Base-by-base conservation (phyloP, 1,140 invertebrate species). In the Pseudoatta argentina region DNA sequence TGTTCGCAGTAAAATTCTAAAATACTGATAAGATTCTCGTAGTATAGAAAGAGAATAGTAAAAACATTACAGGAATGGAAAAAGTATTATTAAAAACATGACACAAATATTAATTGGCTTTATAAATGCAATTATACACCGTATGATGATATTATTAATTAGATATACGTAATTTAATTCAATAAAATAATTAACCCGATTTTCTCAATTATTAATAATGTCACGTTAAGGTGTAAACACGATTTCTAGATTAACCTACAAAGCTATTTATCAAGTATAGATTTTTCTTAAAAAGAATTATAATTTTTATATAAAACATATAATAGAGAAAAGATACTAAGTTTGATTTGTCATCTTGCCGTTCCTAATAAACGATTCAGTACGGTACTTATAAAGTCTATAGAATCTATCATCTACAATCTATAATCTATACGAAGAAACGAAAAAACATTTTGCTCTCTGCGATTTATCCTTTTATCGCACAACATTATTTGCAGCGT, bases 401-500 rank as follows among this genome's bases (percentile, higher is more conserved):
- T 39, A 27, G 39, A 77, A 18, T 21, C 7, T 30, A 51, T 16
- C 16, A 51, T 51, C 14, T 51, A 51, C 48, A 48, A 14, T 48
- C 57, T 48, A 30, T 7, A 16, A n/a, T 7, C 39, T 66, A 30
- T 39, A 76, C 34, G 48, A 18, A 66, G 24, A 78, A 64, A 64
- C 16, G 39, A 78, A 18, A 63, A 21, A 78, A 77, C n/a, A n/a
- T 12, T 64, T 44, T 64, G 16, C 3, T 64, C 59, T 66, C 18
- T 18, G 16, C 8, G 48, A 12, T 8, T 55, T 18, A 44, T 64
- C 10, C 10, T 34, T 39, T 64, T 59, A 64, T 48, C 44, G 18
- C 21, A 57, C 34, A 77, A 18, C 61, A 77, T 77, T 63, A 77
- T 77, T 77, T 77, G 34, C 75, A 48, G 57, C 75, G 24, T 77